Evolutionary conservation across 1,140 invertebrate genomes (phyloP), one percentile per base, ranked within the genome.

Genomic region (Drosophila obscura): DNA sequence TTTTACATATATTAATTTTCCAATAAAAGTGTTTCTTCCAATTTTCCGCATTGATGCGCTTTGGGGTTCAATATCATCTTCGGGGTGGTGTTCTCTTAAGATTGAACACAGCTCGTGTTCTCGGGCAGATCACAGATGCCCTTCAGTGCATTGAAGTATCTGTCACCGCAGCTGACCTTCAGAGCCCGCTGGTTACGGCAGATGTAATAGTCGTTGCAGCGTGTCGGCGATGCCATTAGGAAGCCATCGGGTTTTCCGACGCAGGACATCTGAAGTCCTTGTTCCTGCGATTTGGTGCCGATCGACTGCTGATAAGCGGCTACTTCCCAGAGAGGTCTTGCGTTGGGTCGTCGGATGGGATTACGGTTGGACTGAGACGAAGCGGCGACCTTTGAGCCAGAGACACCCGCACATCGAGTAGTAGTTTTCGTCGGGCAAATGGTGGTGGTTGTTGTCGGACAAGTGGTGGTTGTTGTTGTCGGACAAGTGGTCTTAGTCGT

Each of bases 151-250:
- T 90, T 90, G 56, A 89, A 90, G 63, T 85, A 90, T 44, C 48
- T 68, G 9, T 73, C 61, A 4, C 87, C 87, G 46, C 87, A 90
- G 69, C 73, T 85, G 13, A 82, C 76, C 50, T 62, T 77, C 7
- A 89, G 19, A 7, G 87, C 65, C 1, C 60, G 35, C 24, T 74
- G 59, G 52, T 77, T 52, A 13, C 79, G 84, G 51, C 87, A 90
- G 26, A 90, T 78, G 45, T 74, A 90, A 43, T 89, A 90, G 53
- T 90, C 84, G 28, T 77, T 89, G 63, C 87, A 90, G 9, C 81
- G 73, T n/a, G 59, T 49, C 1, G 77, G 62, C 2, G 87, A 89
- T 8, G 87, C 75, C 64, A 89, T 28, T 7, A 89, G 61, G 45
- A 89, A 89, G 24, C 84, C 84, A 22, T 85, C 65, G 1, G 79